Evolutionary conservation across 2,113 vertebrate genomes (phyloP).

Genomic region (Acinonyx jubatus): DNA sequence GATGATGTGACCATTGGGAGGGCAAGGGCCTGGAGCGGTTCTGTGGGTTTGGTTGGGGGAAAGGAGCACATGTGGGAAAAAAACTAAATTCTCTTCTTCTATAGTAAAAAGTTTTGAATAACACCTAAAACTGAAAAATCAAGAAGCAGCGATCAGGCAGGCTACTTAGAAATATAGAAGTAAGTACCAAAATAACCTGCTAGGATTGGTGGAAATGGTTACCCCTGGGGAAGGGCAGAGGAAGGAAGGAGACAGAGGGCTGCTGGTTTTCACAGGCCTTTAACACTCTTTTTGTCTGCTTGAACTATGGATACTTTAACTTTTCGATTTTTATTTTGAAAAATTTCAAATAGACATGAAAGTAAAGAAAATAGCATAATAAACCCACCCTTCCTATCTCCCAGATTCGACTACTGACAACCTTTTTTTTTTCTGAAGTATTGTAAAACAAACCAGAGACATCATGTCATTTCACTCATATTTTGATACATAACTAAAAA

Average conservation of each 20-base stretch:
- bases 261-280: not conserved
- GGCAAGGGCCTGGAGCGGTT: not conserved
- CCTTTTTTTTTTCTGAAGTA: not conserved
- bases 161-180: not conserved
- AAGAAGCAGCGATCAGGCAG: not conserved
- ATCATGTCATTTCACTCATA: not conserved
- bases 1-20: not conserved
- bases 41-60: not conserved
- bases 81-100: not conserved
- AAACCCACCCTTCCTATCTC: not conserved
- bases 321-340: not conserved
- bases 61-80: not conserved
- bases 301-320: not conserved
- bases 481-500: not conserved
- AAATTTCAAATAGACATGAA: not conserved
- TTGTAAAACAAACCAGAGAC: slow-evolving; percentile 37
- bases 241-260: not conserved
- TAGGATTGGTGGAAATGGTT: not conserved
- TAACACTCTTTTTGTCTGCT: not conserved
- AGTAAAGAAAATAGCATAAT: not conserved
- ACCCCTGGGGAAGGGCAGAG: too few species aligned
- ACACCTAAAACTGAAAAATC: not conserved
- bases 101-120: not conserved
- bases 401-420: not conserved
- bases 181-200: not conserved